Base-by-base conservation (phyloP, 2,113 vertebrate genomes). In the Lampris incognitus region DNA sequence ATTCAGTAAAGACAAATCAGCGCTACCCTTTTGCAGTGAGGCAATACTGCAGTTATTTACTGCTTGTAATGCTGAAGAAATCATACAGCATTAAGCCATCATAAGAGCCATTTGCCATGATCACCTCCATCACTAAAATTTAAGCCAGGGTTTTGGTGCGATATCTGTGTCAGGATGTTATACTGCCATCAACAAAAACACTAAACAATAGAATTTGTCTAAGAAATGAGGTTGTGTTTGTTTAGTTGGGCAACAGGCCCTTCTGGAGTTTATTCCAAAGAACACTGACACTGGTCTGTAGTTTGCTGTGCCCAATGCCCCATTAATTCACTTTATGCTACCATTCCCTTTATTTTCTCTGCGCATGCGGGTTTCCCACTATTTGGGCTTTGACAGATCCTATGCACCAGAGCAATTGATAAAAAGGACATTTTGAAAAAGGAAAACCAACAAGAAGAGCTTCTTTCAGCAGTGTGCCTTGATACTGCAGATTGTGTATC, bases 381-480 rank as follows among this genome's bases (percentile, higher is more conserved):
- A 92, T 89, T 90, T 90, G 86, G 87, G 74, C 69, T 59, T 70
- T 68, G 81, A 83, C 67, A 80, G 74, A 67, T 75, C 73, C 67
- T 39, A 62, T 62, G 83, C 46, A 49, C 49, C 55, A 36, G 1
- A 2, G 39, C 66, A 66, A 42, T 69, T 44, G 24, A 68, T 55
- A 9, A 72, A 69, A 80, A 54, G 36, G 44, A 54, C 38, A 46
- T 38, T 66, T 56, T 64, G 13, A 49, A 51, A 75, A 24, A 56
- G 9, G 62, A 9, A 70, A 51, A 68, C 40, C 40, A 6, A 79
- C 78, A 62, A 83, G 54, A 71, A 68, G 36, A 37, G 38, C 10
- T 44, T 65, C 52, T 40, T 58, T 68, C 69, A 40, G 38, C 64
- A 36, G 57, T 24, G 48, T 11, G 50, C 40, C 69, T 77, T 79